phyloP scores from a whole-genome alignment of 2,888 invertebrate genomes.

The Nemotelus pantherinus region DNA sequence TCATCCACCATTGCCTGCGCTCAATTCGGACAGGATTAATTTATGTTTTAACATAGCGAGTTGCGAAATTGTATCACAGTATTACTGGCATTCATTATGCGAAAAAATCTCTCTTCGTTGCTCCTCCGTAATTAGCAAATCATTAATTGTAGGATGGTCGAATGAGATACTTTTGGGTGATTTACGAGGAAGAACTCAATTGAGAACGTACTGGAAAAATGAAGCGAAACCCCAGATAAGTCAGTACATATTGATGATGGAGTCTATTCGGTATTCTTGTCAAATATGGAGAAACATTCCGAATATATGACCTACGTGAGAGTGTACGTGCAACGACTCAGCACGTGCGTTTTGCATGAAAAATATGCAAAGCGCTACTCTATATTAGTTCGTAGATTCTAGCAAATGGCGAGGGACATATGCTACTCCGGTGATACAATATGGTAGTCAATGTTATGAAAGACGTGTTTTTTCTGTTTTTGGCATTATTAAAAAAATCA shows the following conservation, averaged over 20 bases:
- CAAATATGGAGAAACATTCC: slow-evolving; percentile 7
- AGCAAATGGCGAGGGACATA: slow-evolving; percentile 8
- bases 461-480: no score
- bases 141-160: slow-evolving; percentile 15
- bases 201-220: no score
- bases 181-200: no score
- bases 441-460: no score
- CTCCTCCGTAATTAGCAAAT: slow-evolving; percentile 18
- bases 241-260: not conserved
- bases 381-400: not conserved
- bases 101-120: not conserved
- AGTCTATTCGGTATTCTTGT: not conserved
- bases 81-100: not conserved
- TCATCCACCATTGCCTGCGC: not conserved
- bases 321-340: slow-evolving; percentile 7
- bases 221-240: not conserved
- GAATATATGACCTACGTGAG: not conserved
- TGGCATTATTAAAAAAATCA: no score
- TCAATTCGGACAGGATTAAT: not conserved
- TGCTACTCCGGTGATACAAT: not conserved
- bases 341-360: slow-evolving; percentile 12
- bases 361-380: slow-evolving; percentile 16
- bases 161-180: not conserved
- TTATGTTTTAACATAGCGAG: not conserved
- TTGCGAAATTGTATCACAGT: not conserved